Conservation (phyloP, 2,797 vertebrate species). For the Sebastes hopkinsi region DNA sequence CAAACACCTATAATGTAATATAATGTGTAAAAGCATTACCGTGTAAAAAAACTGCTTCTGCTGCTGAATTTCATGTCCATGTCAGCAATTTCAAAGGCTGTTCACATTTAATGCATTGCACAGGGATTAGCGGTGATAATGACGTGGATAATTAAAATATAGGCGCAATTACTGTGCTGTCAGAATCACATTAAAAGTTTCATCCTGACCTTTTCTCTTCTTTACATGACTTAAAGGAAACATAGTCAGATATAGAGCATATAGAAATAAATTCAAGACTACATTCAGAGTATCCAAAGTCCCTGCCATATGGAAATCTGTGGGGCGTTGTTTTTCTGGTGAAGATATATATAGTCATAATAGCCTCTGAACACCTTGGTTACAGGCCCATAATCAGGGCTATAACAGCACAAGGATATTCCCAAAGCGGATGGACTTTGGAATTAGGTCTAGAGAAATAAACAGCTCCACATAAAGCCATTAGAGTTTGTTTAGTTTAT, state of each 20-base stretch:
- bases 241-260: not conserved
- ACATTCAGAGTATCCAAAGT: not conserved
- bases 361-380: not conserved
- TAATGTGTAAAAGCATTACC: not conserved
- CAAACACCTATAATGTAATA: not conserved
- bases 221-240: not conserved
- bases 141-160: not conserved
- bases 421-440: slow-evolving; percentile 58
- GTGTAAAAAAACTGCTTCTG: not conserved
- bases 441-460: slow-evolving; percentile 21
- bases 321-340: not conserved
- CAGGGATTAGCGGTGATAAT: slow-evolving; percentile 1
- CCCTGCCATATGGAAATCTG: not conserved
- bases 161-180: not conserved
- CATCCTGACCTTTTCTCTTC: not conserved
- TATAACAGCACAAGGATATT: slow-evolving; percentile 26
- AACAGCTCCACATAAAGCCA: not conserved
- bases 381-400: slow-evolving; percentile 23
- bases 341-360: not conserved
- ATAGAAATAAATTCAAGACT: not conserved
- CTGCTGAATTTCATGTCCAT: not conserved
- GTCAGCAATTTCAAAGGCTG: not conserved
- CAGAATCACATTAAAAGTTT: slow-evolving; percentile 1
- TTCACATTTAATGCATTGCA: not conserved
- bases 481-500: slow-evolving; percentile 32